These are phyloP conservation scores for Biston stratarius DNA, from an alignment of 2,888 invertebrate species.

Conservation along the genomic window DNA sequence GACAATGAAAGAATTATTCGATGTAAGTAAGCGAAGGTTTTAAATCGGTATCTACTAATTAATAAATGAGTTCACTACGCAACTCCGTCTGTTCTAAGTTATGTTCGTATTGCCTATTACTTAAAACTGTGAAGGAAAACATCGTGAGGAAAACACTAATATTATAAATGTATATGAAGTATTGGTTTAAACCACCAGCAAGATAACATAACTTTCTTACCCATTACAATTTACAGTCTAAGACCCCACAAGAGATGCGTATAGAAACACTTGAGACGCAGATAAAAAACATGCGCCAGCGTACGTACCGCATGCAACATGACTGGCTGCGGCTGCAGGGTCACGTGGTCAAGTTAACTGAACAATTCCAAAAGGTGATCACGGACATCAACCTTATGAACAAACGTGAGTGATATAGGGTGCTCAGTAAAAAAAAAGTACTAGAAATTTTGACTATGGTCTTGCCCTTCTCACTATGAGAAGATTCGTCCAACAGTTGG, in stretches of 20 bases:
- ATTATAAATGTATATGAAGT: no score
- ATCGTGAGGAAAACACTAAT: no score
- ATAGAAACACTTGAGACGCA: slow-evolving; percentile 89
- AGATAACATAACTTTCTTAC: no score
- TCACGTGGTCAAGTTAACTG: slow-evolving; percentile 89
- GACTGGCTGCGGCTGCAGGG: slow-evolving; percentile 93
- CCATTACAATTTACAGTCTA: slow-evolving; percentile 35
- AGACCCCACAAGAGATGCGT: slow-evolving; percentile 87
- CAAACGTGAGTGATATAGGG: slow-evolving; percentile 86
- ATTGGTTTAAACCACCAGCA: no score
- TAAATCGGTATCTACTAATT: no score
- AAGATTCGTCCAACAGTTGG: neutral
- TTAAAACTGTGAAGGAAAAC: no score
- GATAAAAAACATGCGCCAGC: slow-evolving; percentile 87
- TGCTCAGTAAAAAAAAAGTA: neutral
- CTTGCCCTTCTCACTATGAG: no score
- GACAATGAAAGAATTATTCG: slow-evolving; percentile 71
- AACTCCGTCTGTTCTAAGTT: no score
- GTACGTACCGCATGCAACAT: slow-evolving; percentile 89
- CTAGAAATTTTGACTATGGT: neutral
- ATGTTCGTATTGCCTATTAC: no score
- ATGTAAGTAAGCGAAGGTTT: slow-evolving; percentile 64
- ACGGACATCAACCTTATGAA: slow-evolving; percentile 89
- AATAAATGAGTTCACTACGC: no score
- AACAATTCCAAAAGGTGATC: slow-evolving; percentile 89